These are phyloP conservation scores for Neocrepidodera transversa DNA, from an alignment of 2,888 invertebrate species.

Conservation along the genomic window DNA sequence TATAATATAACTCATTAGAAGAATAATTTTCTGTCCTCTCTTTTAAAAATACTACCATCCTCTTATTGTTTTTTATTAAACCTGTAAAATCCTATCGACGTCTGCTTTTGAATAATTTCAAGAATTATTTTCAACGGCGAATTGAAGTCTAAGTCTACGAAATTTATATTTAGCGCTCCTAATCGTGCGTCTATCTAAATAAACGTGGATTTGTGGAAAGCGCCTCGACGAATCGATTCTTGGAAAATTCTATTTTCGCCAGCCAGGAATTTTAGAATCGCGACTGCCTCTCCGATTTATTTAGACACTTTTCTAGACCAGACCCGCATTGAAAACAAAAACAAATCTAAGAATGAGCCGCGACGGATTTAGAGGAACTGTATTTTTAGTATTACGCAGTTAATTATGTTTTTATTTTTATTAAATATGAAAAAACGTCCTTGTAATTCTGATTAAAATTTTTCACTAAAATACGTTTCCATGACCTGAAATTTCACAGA, in stretches of 20 bases:
- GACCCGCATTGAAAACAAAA: constrained; percentile 7
- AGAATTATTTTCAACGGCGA: no score
- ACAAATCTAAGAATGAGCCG: neutral
- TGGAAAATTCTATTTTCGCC: constrained; percentile 8
- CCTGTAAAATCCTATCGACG: no score
- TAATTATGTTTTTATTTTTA: neutral
- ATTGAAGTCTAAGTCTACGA: neutral
- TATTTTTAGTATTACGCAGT: neutral
- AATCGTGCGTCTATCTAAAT: neutral
- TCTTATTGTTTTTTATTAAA: no score
- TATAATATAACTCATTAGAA: no score
- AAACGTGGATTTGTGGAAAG: constrained; percentile 2
- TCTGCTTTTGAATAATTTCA: no score
- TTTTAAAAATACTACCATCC: no score
- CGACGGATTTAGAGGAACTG: neutral
- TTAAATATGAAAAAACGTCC: no score
- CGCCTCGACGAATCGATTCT: constrained; percentile 2
- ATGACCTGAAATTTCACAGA: neutral
- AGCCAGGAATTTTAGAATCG: neutral
- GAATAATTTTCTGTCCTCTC: no score
- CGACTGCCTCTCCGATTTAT: neutral
- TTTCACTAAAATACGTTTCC: no score
- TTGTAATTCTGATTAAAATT: no score
- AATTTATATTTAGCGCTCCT: constrained; percentile 12
- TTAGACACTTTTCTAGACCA: constrained; percentile 11